phyloP scores from a whole-genome alignment of 2,113 vertebrate species.

The Anoura caudifer region DNA sequence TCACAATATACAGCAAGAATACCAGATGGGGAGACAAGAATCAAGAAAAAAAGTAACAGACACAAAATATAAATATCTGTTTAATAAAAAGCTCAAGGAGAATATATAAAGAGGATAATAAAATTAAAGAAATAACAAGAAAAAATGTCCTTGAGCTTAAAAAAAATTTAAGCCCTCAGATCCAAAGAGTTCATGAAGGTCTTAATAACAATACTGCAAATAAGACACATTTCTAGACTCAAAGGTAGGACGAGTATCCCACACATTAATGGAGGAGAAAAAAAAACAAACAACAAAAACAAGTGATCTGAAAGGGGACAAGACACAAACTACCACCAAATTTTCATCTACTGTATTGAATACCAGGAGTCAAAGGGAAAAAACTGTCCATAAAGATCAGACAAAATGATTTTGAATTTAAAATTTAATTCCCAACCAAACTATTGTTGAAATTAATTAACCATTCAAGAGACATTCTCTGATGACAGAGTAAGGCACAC shows the following conservation, averaged over 20 bases:
- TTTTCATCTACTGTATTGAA: background rate
- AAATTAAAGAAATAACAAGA: background rate
- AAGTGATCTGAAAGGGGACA: background rate
- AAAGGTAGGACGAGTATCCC: background rate
- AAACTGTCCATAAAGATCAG: background rate
- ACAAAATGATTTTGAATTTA: background rate
- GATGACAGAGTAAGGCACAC: background rate
- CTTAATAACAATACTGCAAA: background rate
- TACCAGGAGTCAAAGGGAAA: background rate
- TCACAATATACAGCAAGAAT: background rate
- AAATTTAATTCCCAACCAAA: background rate
- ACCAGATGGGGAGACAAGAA: background rate
- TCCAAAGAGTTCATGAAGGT: background rate
- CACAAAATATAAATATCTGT: background rate
- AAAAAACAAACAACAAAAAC: background rate
- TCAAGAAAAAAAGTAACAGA: background rate
- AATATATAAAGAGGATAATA: background rate
- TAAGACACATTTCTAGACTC: background rate
- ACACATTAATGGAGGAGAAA: background rate
- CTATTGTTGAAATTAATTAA: background rate
- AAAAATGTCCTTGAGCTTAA: background rate
- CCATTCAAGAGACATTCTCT: background rate
- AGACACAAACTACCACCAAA: background rate
- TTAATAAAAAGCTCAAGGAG: background rate
- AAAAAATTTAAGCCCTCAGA: background rate